Percentiles rank a stretch among this genome's conserved stretches.
phyloP scores from a whole-genome alignment of 2,113 vertebrate genomes.

The Caranx ignobilis region DNA sequence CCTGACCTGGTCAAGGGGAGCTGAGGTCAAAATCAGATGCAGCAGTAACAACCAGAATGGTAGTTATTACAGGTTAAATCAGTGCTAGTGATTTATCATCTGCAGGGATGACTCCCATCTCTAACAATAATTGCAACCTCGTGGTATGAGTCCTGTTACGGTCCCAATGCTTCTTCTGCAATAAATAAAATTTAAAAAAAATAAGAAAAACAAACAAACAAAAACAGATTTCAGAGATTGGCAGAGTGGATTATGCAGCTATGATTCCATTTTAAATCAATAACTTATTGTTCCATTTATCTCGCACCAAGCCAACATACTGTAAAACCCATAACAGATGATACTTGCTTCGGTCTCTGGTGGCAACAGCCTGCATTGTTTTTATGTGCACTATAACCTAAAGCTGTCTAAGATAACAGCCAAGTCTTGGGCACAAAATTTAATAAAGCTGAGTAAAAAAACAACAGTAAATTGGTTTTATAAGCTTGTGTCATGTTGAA shows the following conservation, averaged over 20 bases:
- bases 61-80: slow-evolving; percentile 30
- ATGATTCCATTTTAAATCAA: slow-evolving; percentile 39
- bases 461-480: slow-evolving; percentile 73
- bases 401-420: slow-evolving; percentile 59
- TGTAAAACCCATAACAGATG: slow-evolving; percentile 54
- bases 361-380: slow-evolving; percentile 45
- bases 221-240: slow-evolving; percentile 21
- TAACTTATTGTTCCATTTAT: slow-evolving; percentile 52
- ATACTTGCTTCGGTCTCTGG: slow-evolving; percentile 41
- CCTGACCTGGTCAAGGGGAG: neutral
- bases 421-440: slow-evolving; percentile 51
- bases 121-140: slow-evolving; percentile 12
- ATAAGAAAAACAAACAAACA: neutral
- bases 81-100: slow-evolving; percentile 25
- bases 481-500: slow-evolving; percentile 61
- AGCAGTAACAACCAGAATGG: slow-evolving; percentile 7
- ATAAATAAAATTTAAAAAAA: slow-evolving; percentile 22
- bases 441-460: slow-evolving; percentile 66
- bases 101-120: slow-evolving; percentile 16
- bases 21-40: slow-evolving; percentile 3
- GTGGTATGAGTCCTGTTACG: slow-evolving; percentile 2
- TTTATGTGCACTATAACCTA: slow-evolving; percentile 74
- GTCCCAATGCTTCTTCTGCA: slow-evolving; percentile 9
- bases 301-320: slow-evolving; percentile 25
- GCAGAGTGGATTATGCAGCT: neutral